Base-by-base conservation (phyloP, 2,113 vertebrate species). In the Indicator maculatus region DNA sequence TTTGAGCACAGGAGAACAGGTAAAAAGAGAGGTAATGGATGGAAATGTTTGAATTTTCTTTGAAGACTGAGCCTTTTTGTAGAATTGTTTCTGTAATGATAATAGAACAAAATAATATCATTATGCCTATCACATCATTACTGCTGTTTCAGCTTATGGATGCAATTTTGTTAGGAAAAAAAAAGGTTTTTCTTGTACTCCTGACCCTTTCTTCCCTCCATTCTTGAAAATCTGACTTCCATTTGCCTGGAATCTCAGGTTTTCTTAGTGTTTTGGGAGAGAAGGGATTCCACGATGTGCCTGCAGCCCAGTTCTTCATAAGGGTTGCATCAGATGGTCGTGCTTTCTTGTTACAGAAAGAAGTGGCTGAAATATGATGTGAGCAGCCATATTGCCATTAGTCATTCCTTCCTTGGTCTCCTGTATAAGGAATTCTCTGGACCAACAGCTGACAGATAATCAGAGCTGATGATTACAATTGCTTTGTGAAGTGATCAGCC, bases 311-410 rank as follows among this genome's bases (percentile, higher is more conserved):
- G 7, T 79, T 45, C 44, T 53, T 70, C 19, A 13, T 17, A 56
- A 33, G 0, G 0, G 9, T 31, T 53, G 9, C 11, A 38, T 28
- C 3, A 9, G n/a, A 36, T 36, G 52, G 30, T 63, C 50, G 31
- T 0, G 1, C 8, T 72, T 9, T 59, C 17, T 76, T 0, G 0
- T 80, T 77, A 55, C 17, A 78, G 28, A 73, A 88, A 45, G 10
- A 55, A 33, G 18, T 12, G 90, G 65, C 56, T 66, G 60, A 71
- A 75, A 30, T 24, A 24, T 6, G 27, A 5, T 36, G n/a, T 65
- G 16, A 74, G 8, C 27, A 80, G 13, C 28, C 20, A 1, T 55
- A 39, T 63, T 89, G 66, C 56, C 30, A 39, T 64, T 16, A 33
- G 18, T 50, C 50, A 26, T 52, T 52, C 50, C 3, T 8, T 7